Evolutionary conservation across 1,140 invertebrate genomes (phyloP).

Genomic region (Eubasilissa regina): DNA sequence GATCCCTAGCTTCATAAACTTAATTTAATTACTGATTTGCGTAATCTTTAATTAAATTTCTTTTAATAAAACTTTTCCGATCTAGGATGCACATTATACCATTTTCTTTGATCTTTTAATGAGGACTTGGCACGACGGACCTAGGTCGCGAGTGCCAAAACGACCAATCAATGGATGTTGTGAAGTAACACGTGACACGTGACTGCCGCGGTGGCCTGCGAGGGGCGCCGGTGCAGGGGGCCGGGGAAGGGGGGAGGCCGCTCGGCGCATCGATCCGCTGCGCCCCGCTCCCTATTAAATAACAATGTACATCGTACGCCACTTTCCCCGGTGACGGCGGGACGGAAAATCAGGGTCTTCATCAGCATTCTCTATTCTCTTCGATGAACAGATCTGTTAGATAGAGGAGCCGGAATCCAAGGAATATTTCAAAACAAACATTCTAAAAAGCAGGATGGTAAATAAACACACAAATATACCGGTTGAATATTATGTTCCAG

Average conservation of each 20-base stretch:
- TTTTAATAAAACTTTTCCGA: no score
- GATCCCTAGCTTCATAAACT: no score
- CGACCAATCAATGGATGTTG: conserved; percentile 32
- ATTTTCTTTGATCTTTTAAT: no score
- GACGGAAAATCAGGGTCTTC: not conserved
- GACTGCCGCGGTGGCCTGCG: not conserved
- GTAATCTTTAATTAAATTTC: no score
- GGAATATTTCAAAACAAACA: not conserved
- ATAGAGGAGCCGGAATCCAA: not conserved
- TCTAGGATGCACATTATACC: no score
- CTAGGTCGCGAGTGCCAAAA: not conserved
- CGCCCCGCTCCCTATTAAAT: conserved; percentile 29
- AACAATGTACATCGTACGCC: conserved; percentile 31
- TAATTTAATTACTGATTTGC: no score
- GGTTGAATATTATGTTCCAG: no score
- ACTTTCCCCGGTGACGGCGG: conserved; percentile 13
- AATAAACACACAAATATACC: no score
- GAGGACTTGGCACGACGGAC: no score
- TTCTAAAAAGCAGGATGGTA: not conserved
- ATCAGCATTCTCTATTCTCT: no score
- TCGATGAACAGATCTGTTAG: not conserved
- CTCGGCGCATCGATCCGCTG: conserved; percentile 36
- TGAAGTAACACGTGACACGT: conserved; percentile 1
- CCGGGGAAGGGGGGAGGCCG: not conserved
- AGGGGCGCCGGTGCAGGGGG: conserved; percentile 14